phyloP scores from a whole-genome alignment of 2,113 vertebrate species.

The Lepisosteus oculatus region DNA sequence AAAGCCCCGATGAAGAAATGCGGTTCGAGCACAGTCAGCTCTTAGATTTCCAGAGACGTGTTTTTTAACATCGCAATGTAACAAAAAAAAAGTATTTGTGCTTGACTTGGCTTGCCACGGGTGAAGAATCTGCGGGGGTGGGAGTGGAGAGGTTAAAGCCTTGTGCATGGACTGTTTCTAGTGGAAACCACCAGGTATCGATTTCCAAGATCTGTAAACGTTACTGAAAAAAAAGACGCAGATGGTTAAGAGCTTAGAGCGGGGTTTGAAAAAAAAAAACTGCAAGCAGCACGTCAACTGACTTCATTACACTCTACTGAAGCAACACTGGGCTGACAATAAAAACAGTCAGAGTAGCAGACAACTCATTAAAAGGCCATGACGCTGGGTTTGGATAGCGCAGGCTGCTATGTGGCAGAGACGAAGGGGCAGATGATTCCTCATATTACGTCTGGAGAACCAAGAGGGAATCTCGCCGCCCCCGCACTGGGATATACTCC shows the following conservation, averaged over 20 bases:
- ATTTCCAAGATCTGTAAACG: conserved; percentile 36
- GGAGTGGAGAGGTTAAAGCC: conserved; percentile 37
- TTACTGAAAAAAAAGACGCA: conserved; percentile 54
- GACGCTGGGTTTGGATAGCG: conserved; percentile 66
- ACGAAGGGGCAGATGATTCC: conserved; percentile 64
- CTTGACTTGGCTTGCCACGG: conserved; percentile 38
- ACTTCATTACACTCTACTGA: conserved; percentile 36
- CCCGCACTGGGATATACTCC: conserved; percentile 76
- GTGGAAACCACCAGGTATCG: conserved; percentile 49
- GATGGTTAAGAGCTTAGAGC: conserved; percentile 34
- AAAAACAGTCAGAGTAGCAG: conserved; percentile 40
- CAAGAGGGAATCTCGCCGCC: conserved; percentile 81
- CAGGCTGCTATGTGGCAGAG: conserved; percentile 43
- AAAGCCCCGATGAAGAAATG: no score
- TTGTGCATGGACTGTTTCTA: conserved; percentile 37
- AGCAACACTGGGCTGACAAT: conserved; percentile 48
- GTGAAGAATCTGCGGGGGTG: conserved; percentile 32
- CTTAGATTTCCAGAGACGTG: conserved; percentile 19
- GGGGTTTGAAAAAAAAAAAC: conserved; percentile 29
- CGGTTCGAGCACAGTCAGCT: neutral
- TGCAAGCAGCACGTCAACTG: conserved; percentile 18
- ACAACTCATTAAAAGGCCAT: conserved; percentile 57
- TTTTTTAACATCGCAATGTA: conserved; percentile 50
- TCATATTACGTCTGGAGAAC: conserved; percentile 81
- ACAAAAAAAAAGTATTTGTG: conserved; percentile 39